Conservation (phyloP, 2,113 vertebrate genomes). For the Ifrita kowaldi region DNA sequence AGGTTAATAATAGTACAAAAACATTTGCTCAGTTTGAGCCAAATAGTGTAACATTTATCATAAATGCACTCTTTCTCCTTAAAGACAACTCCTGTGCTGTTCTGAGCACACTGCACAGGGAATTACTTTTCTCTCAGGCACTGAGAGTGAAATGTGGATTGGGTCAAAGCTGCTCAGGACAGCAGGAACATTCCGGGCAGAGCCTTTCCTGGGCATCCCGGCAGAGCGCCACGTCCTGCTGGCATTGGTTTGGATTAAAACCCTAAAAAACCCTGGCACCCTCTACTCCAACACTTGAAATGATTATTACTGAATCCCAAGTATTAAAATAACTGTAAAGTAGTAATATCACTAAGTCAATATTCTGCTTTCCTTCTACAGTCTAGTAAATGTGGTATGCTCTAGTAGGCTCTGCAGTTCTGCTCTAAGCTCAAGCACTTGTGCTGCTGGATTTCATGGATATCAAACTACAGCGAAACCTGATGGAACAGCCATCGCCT, state of each 20-base stretch:
- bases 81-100: slow-evolving; percentile 67
- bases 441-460: slow-evolving; percentile 23
- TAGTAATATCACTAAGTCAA: slow-evolving; percentile 27
- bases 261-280: slow-evolving; percentile 2
- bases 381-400: slow-evolving; percentile 18
- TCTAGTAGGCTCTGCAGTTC: slow-evolving; percentile 26
- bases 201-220: neutral
- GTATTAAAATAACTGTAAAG: slow-evolving; percentile 34
- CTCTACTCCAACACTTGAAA: slow-evolving; percentile 2
- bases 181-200: neutral
- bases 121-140: slow-evolving; percentile 48
- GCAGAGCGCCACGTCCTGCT: neutral
- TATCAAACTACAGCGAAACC: neutral
- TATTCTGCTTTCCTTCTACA: slow-evolving; percentile 38
- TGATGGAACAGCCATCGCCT: neutral
- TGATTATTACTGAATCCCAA: neutral
- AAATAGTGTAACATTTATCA: slow-evolving; percentile 83
- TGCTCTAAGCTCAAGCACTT: slow-evolving; percentile 49
- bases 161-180: slow-evolving; percentile 53
- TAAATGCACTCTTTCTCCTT: slow-evolving; percentile 79
- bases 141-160: slow-evolving; percentile 61
- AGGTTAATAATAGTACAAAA: slow-evolving; percentile 72
- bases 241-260: neutral
- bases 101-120: slow-evolving; percentile 52
- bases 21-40: slow-evolving; percentile 81